Evolutionary conservation across 2,888 invertebrate species (phyloP).

Genomic region (Gryllus longicercus): DNA sequence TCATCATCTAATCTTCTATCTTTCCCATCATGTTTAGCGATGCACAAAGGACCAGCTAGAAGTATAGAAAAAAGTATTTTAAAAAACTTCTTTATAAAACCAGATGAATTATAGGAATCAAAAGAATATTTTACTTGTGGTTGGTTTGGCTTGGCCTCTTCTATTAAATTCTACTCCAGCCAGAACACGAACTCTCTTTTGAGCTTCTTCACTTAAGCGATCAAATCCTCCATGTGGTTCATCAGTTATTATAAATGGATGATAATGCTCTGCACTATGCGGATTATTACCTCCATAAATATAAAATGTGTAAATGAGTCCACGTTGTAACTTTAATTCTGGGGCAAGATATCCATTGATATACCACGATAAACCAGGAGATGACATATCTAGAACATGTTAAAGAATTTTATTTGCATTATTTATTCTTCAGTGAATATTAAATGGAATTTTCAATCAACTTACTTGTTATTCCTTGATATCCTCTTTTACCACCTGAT

Average conservation of each 20-base stretch:
- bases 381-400: constrained; percentile 55
- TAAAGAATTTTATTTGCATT: too few relatives aligned
- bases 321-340: constrained; percentile 81
- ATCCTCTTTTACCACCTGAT: constrained; percentile 75
- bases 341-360: constrained; percentile 86
- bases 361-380: constrained; percentile 81
- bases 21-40: constrained; percentile 61
- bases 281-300: constrained; percentile 84
- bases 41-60: constrained; percentile 74
- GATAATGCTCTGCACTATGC: constrained; percentile 78
- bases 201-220: constrained; percentile 65
- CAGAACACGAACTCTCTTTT: constrained; percentile 67
- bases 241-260: constrained; percentile 84
- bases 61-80: constrained; percentile 30
- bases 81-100: background rate
- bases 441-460: background rate
- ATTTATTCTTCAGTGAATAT: too few relatives aligned
- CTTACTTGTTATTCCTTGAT: constrained; percentile 66
- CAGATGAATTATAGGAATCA: background rate
- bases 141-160: constrained; percentile 74
- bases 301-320: constrained; percentile 77
- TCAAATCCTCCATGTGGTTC: constrained; percentile 81
- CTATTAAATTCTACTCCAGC: constrained; percentile 80
- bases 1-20: constrained; percentile 77
- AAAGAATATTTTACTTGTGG: constrained; percentile 55